Evolutionary conservation across 2,888 invertebrate species (phyloP).

Genomic region (Scrobipalpa atriplicella): DNA sequence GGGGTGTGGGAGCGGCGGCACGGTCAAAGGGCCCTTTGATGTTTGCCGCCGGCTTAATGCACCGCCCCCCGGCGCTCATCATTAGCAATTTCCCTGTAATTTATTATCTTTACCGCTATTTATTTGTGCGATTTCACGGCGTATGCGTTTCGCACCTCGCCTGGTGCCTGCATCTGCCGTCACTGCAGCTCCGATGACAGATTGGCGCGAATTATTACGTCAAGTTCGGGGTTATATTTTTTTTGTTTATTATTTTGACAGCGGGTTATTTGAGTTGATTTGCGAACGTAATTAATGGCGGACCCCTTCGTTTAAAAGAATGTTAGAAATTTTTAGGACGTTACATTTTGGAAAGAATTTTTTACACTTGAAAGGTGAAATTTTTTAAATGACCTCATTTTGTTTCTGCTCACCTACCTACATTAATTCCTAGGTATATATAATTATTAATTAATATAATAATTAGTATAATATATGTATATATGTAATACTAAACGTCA

Average conservation of each 20-base stretch:
- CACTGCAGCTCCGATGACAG: slow-evolving; percentile 14
- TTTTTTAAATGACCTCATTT: no score
- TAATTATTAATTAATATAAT: no score
- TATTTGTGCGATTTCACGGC: slow-evolving; percentile 78
- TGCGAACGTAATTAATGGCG: not conserved
- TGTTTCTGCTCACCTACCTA: no score
- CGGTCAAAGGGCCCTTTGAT: slow-evolving; percentile 82
- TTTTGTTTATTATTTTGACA: not conserved
- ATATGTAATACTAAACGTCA: no score
- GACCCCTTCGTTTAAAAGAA: no score
- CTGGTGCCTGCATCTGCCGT: slow-evolving; percentile 1
- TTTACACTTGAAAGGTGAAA: no score
- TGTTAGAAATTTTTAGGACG: no score
- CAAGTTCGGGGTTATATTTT: not conserved
- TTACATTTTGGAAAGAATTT: no score
- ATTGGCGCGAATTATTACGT: slow-evolving; percentile 16
- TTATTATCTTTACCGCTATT: slow-evolving; percentile 82
- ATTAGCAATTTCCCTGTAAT: slow-evolving; percentile 83
- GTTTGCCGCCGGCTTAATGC: slow-evolving; percentile 83
- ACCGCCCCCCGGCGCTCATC: slow-evolving; percentile 81
- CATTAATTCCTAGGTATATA: no score
- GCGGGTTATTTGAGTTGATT: slow-evolving; percentile 8
- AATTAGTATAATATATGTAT: no score
- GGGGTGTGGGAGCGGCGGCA: slow-evolving; percentile 78
- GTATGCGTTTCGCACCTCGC: slow-evolving; percentile 21